Evolutionary conservation across 2,113 vertebrate species (phyloP), one percentile per base, ranked within the genome.

Genomic region (Chamaetylas fuelleborni): DNA sequence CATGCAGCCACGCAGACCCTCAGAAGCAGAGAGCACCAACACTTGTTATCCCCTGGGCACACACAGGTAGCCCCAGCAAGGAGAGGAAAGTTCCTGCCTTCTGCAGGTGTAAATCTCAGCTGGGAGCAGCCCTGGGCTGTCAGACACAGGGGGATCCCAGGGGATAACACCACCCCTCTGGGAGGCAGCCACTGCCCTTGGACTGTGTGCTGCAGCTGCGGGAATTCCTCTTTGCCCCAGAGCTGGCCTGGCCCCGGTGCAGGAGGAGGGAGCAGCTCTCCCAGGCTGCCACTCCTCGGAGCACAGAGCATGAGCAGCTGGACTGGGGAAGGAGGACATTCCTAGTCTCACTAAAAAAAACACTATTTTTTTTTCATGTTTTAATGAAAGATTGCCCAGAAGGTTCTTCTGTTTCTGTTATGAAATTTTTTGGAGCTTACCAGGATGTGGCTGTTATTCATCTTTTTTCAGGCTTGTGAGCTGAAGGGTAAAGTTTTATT

Each of bases 401-500:
- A 80, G 77, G 62, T 73, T 88, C 12, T 20, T 80, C 51, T 58
- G 34, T 50, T 77, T 73, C 69, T 66, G 7, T 70, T 78, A 71
- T 3, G 17, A 65, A 80, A 26, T 18, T 70, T 34, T 53, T 47
- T 0, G 0, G 50, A 50, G 23, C 56, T 87, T 65, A 65, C 50
- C 42, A 65, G 54, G 69, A 70, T 54, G 79, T 81, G 85, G 61
- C 29, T 88, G 25, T 70, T 92, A 50, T 26, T 93, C 64, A n/a
- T 29, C 26, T 66, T 26, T 87, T 70, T 78, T 53, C 64, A 79
- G 76, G 38, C 38, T n/a, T 81, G 31, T 72, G 73, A 79, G 87
- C 65, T 65, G 73, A 84, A 81, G 69, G 53, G 57, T 60, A 69
- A 76, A 33, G 45, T 89, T 87, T 92, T 76, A 92, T 92, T 94